Base-by-base conservation (phyloP, 1,140 invertebrate species). In the Cepaea nemoralis region DNA sequence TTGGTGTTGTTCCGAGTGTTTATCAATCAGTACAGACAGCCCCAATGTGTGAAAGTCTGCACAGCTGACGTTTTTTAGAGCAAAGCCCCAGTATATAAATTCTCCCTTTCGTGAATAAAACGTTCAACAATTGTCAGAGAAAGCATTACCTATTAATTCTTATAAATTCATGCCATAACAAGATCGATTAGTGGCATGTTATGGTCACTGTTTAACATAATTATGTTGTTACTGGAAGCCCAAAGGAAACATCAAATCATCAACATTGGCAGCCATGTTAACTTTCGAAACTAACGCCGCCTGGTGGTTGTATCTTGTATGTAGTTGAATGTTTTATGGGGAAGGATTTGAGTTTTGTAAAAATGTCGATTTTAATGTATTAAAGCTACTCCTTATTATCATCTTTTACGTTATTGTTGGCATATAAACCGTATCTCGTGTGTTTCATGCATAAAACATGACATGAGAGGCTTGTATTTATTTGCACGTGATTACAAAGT, bases 201-300 rank as follows among this genome's bases (percentile, higher is more conserved):
- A 63, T 63, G 16, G n/a, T 16, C 59, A 63, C 27, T 63, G 59
- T 31, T 55, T 22, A 63, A 63, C 59, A 63, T 63, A 63, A 31
- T 63, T 27, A 63, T 31, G 59, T 63, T 63, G 59, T 63, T 27
- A 63, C 59, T 63, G n/a, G n/a, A 63, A 63, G 59, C 27, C 27
- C 16, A 27, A 31, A 31, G 22, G 1, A 2, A 63, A 31, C 27
- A 63, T 63, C 16, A 63, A 63, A 63, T 63, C 16, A 63, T 63
- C 59, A 63, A 63, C 59, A 63, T 63, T 63, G 59, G 59, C 59
- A 31, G 59, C 16, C 59, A 63, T 63, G 27, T 63, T 63, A 27
- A 6, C n/a, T 63, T 63, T 31, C 59, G 59, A 63, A 63, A 63
- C 59, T 63, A 63, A 31, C n/a, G 59, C 59, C 59, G 5, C n/a